These are phyloP conservation scores for Rhinoraja longicauda DNA, from an alignment of 2,797 vertebrate species.

Conservation along the genomic window DNA sequence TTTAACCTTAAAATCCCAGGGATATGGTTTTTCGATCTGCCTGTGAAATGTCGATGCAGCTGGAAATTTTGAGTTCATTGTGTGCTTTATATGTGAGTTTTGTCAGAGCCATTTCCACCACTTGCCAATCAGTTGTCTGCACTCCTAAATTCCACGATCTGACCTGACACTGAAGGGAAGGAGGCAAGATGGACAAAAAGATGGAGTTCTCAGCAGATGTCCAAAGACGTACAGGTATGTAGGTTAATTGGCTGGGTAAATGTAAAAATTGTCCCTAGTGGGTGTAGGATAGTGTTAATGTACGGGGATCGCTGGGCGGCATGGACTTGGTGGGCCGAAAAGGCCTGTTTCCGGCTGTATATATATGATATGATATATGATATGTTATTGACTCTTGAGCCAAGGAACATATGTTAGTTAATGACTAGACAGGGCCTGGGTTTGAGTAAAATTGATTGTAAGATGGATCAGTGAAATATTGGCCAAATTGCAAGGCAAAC, in stretches of 20 bases:
- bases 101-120: not conserved
- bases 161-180: not conserved
- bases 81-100: not conserved
- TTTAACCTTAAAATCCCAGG: not conserved
- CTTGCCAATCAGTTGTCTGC: not conserved
- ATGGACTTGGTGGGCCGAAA: too few relatives aligned
- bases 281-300: too few relatives aligned
- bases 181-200: not conserved
- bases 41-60: not conserved
- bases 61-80: not conserved
- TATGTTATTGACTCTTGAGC: not conserved
- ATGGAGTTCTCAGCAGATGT: not conserved
- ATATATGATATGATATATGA: too few relatives aligned
- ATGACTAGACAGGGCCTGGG: not conserved
- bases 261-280: too few relatives aligned
- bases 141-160: not conserved
- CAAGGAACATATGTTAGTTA: constrained; percentile 19
- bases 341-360: too few relatives aligned
- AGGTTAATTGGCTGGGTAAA: too few relatives aligned
- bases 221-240: too few relatives aligned
- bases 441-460: constrained; percentile 33
- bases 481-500: not conserved
- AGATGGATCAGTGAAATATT: constrained; percentile 11
- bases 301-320: too few relatives aligned
- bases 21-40: not conserved